Evolutionary conservation across 2,113 vertebrate species (phyloP), one percentile per base, ranked within the genome.

Genomic region (Lates calcarifer): DNA sequence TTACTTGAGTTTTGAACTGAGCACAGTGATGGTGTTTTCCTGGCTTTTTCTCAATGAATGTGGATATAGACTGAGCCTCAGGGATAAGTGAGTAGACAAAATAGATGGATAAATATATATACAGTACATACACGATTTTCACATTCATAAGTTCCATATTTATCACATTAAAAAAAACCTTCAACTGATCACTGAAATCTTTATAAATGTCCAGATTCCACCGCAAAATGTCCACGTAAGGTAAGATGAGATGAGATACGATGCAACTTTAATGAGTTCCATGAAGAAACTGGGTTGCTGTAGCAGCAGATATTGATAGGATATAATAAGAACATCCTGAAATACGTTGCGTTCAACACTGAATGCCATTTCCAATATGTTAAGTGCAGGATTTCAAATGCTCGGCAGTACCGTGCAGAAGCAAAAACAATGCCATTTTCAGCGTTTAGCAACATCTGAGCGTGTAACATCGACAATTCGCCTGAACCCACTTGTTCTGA

Each of bases 201-300:
- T 62, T 58, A 55, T 18, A 29, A 56, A 62, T 18, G 24, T 77
- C 56, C 15, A 61, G 49, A 71, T 69, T 61, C 20, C 29, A 39
- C 33, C 55, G 37, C 26, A 26, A 45, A 68, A 43, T 45, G 22
- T 73, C 39, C n/a, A 69, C 18, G 57, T 74, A 65, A 70, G 53
- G 60, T 61, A 67, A 80, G 71, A 63, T 68, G 37, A 87, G 68
- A 83, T 74, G 78, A 81, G 69, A 74, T 24, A 12, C 67, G 43
- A 91, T 88, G 65, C 87, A 87, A 85, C 41, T 81, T 90, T 84
- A 89, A 91, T 90, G 85, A 89, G 64, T 1, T 62, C 63, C 69
- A 77, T 20, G 33, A 56, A 74, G 69, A 85, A 85, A 66, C 39
- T 58, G 70, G 39, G 49, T 22, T 53, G 63, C 71, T 43, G 77